A percentile compares a stretch with the other conserved stretches of the same genome.
Conservation (phyloP, 2,113 vertebrate species). For the Mixornis gularis region DNA sequence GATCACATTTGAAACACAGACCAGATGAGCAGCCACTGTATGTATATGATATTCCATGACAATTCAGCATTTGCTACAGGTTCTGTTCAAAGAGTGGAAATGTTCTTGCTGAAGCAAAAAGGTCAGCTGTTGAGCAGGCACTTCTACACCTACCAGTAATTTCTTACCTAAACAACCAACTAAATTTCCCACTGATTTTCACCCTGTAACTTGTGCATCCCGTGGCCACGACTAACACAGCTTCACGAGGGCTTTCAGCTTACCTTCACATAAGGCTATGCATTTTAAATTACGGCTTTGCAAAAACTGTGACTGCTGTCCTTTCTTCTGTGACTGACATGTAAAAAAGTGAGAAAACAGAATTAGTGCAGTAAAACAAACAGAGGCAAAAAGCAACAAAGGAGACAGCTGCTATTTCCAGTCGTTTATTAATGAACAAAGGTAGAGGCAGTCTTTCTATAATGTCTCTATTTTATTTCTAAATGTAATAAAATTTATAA, state of each 20-base stretch:
- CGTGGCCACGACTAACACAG: not conserved
- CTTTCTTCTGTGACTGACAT: constrained; percentile 85
- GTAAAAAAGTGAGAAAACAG: constrained; percentile 43
- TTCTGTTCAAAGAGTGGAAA: not conserved
- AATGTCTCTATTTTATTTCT: not conserved
- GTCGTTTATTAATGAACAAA: not conserved
- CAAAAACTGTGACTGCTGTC: constrained; percentile 87
- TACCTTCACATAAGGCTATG: constrained; percentile 95
- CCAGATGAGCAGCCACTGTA: not conserved
- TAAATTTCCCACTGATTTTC: not conserved
- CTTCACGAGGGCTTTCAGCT: constrained; percentile 10
- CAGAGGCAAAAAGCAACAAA: not conserved
- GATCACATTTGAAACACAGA: not conserved
- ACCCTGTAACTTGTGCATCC: not conserved
- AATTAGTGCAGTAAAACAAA: not conserved
- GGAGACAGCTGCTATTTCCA: not conserved
- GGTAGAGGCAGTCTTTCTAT: not conserved
- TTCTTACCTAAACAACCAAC: not conserved
- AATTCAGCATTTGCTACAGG: not conserved
- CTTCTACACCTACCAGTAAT: not conserved
- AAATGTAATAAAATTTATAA: not conserved
- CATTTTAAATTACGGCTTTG: constrained; percentile 91
- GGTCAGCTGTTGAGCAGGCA: not conserved
- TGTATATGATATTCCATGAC: not conserved
- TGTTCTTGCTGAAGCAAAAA: not conserved